These are phyloP conservation scores for Diachasmimorpha longicaudata DNA, from an alignment of 1,140 invertebrate species.

Conservation along the genomic window DNA sequence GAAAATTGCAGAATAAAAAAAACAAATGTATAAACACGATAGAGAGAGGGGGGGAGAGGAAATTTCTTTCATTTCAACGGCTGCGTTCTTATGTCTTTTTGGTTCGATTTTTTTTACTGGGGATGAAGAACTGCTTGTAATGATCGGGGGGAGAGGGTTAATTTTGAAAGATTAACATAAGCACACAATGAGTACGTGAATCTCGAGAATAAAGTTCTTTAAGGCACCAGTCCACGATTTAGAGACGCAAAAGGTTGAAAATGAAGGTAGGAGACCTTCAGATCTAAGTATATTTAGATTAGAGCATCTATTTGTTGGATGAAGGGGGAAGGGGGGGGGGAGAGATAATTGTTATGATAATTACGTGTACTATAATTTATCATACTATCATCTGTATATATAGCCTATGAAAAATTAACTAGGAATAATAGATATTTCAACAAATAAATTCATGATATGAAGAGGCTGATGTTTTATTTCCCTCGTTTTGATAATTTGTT, in stretches of 20 bases:
- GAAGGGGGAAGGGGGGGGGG: too few species aligned
- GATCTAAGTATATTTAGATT: constrained; percentile 39
- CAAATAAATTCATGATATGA: constrained; percentile 56
- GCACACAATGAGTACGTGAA: constrained; percentile 37
- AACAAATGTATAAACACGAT: not conserved
- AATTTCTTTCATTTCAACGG: not conserved
- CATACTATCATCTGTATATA: constrained; percentile 57
- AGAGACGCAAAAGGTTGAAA: constrained; percentile 4
- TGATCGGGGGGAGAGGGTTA: constrained; percentile 15
- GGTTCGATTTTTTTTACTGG: not conserved
- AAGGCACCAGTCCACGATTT: constrained; percentile 50
- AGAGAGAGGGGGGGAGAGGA: not conserved
- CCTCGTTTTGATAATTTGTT: too few species aligned
- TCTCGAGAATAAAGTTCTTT: constrained; percentile 37
- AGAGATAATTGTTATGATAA: constrained; percentile 50
- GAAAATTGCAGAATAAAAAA: constrained; percentile 6
- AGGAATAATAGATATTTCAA: constrained; percentile 55
- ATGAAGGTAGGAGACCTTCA: not conserved
- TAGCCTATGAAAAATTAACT: constrained; percentile 49
- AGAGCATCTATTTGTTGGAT: constrained; percentile 55
- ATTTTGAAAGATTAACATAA: constrained; percentile 24
- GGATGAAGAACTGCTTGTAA: not conserved
- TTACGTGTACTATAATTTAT: constrained; percentile 58
- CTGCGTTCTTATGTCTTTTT: not conserved
- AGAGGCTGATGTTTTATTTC: constrained; percentile 18